Evolutionary conservation across 92 coral and sea anemone species (phyloP).

Genomic region (Palythoa grandis): DNA sequence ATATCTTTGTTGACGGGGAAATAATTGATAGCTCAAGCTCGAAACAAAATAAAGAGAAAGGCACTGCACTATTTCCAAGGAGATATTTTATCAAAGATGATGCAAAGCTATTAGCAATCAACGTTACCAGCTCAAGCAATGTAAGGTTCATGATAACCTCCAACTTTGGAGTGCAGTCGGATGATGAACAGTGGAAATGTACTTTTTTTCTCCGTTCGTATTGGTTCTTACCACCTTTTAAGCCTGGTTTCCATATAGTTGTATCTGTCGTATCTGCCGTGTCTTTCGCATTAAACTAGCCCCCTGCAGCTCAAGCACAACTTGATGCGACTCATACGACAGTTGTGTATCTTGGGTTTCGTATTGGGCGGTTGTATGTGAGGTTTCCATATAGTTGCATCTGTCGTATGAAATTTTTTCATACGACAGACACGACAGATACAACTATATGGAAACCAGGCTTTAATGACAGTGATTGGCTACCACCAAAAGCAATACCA

Average conservation of each 20-base stretch:
- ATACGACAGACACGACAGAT: too few relatives aligned
- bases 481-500: background rate
- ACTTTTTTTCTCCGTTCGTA: background rate
- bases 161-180: background rate
- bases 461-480: conserved; percentile 15
- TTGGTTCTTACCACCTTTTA: conserved; percentile 13
- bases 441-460: too few relatives aligned
- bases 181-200: conserved; percentile 18
- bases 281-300: too few relatives aligned
- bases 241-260: too few relatives aligned
- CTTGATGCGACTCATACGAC: too few relatives aligned
- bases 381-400: too few relatives aligned
- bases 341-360: too few relatives aligned
- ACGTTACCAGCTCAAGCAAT: background rate
- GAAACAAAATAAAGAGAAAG: background rate
- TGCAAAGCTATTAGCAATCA: conserved; percentile 6
- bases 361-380: too few relatives aligned
- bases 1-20: conserved; percentile 5
- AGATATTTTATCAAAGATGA: conserved; percentile 19
- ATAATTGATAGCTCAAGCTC: background rate
- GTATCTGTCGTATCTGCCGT: too few relatives aligned
- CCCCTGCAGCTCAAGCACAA: too few relatives aligned
- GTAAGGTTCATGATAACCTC: background rate
- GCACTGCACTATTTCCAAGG: background rate
- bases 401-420: too few relatives aligned